phyloP scores from a whole-genome alignment of 2,797 vertebrate species.

The Sciurus vulgaris region DNA sequence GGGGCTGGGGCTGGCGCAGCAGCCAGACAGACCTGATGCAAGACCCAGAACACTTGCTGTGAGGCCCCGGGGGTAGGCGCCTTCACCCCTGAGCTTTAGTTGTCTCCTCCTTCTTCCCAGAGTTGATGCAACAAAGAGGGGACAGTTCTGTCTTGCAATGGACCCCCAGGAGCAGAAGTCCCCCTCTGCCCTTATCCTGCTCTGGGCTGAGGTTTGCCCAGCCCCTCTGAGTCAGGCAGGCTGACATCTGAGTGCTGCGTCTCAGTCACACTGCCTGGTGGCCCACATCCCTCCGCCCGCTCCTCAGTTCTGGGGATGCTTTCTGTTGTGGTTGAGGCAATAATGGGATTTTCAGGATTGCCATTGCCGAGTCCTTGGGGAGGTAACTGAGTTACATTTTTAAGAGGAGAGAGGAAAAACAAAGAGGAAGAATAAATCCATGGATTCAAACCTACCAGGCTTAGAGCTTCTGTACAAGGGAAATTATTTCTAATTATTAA shows the following conservation, averaged over 20 bases:
- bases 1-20: not conserved
- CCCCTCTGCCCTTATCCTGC: not conserved
- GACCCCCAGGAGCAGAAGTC: not conserved
- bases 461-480: slow-evolving; percentile 25
- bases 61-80: not conserved
- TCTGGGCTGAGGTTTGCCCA: not conserved
- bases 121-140: not conserved
- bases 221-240: not conserved
- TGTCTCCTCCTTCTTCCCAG: not conserved
- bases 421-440: slow-evolving; percentile 39
- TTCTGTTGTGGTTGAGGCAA: slow-evolving; percentile 47
- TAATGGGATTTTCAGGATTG: slow-evolving; percentile 43
- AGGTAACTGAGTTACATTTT: slow-evolving; percentile 33
- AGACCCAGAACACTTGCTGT: not conserved
- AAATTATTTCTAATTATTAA: slow-evolving; percentile 72
- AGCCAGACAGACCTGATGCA: not conserved
- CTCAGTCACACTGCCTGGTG: not conserved
- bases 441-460: not conserved
- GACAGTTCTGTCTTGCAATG: not conserved
- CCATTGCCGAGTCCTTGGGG: not conserved
- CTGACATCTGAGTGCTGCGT: not conserved
- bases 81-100: not conserved
- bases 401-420: slow-evolving; percentile 25
- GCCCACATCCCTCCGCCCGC: not conserved
- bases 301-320: not conserved